Percentiles rank a stretch among this genome's conserved stretches.
Evolutionary conservation across 2,113 vertebrate species (phyloP).

Genomic region (Paralichthys olivaceus): DNA sequence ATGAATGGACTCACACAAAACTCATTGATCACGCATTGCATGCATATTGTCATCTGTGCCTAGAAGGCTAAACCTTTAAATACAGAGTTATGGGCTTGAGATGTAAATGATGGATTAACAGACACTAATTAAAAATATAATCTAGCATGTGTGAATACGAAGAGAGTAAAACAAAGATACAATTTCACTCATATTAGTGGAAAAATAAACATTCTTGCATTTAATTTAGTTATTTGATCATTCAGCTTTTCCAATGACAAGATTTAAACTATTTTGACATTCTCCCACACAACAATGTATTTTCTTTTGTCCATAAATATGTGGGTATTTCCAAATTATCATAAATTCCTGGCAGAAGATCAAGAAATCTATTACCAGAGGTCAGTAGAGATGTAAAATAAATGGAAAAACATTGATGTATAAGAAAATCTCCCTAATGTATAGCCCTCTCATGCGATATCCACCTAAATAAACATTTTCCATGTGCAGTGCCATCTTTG

Average conservation of each 20-base stretch:
- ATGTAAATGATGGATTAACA: constrained; percentile 6
- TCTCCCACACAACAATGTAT: neutral
- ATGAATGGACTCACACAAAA: constrained; percentile 17
- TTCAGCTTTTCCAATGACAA: neutral
- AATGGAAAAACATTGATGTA: constrained; percentile 3
- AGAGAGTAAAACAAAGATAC: too few species aligned
- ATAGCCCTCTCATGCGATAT: constrained; percentile 1
- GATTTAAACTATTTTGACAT: neutral
- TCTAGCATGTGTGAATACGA: neutral
- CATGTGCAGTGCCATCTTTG: constrained; percentile 27
- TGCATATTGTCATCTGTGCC: constrained; percentile 23
- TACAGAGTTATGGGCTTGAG: neutral
- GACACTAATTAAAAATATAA: neutral
- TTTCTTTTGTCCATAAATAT: neutral
- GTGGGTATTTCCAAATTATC: neutral
- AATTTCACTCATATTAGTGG: too few species aligned
- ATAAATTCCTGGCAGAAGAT: constrained; percentile 17
- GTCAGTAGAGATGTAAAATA: constrained; percentile 20
- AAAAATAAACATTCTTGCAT: neutral
- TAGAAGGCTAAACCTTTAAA: constrained; percentile 3
- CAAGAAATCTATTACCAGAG: neutral
- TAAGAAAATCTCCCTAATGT: constrained; percentile 12
- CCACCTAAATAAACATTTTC: constrained; percentile 20
- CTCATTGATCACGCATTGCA: constrained; percentile 35
- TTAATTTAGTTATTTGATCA: neutral